Base-by-base conservation (phyloP, 2,888 invertebrate genomes). In the Platycnemis pennipes region DNA sequence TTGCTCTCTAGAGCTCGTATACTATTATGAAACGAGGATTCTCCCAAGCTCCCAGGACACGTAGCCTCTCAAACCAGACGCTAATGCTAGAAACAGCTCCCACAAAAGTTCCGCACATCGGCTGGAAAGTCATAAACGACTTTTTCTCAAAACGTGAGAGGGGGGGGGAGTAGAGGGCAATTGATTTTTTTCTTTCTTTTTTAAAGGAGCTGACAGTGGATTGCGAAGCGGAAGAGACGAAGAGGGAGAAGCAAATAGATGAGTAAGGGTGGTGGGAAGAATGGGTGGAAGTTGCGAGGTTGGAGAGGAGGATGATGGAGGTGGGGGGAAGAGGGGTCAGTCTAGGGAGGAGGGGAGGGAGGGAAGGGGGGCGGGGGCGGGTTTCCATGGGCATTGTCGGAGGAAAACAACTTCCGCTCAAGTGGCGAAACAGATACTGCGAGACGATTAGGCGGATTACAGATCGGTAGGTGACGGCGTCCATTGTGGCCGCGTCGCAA, bases 381-480 rank as follows among this genome's bases (percentile, higher is more conserved):
- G 69, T 5, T 37, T 22, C 13, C 31, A 13, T 4, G n/a, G 37
- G 77, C 77, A 77, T 77, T 77, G 77, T 77, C 37, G 77, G 77
- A 77, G 31, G 77, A 31, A 16, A 37, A 77, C 31, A 37, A 77
- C 77, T 77, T 77, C 77, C 77, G 77, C 77, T 37, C 31, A 77
- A n/a, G 77, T 37, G 77, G 77, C 31, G 77, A 77, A 77, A 77
- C 26, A 77, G 77, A 77, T 77, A 77, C 31, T 31, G 77, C 37
- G 77, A 37, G 37, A 37, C 31, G 77, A 77, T 77, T 77, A 31
- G 77, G 77, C 1, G 77, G 31, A 37, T 77, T 26, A n/a, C 77
- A 37, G 77, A 77, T 0, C 16, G 37, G 31, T 77, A 13, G 22
- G 8, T 7, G 63, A 7, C n/a, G 63, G 63, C 63, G 63, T 63